Evolutionary conservation across 2,797 vertebrate genomes (phyloP).

Genomic region (Eospalax fontanierii): DNA sequence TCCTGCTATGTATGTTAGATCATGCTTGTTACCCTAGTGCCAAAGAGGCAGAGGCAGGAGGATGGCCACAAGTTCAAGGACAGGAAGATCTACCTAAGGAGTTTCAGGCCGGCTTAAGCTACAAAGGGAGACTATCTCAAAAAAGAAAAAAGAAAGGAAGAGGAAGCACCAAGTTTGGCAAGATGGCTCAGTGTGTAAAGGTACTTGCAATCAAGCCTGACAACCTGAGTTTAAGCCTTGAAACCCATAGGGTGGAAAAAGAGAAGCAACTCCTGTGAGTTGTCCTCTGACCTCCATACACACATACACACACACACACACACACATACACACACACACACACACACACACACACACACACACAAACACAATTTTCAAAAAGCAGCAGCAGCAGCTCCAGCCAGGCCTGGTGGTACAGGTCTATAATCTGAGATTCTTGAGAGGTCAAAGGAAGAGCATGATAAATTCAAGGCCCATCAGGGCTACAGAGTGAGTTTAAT

Average conservation of each 20-base stretch:
- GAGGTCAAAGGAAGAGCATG: neutral
- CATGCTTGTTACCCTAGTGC: neutral
- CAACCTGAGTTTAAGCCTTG: neutral
- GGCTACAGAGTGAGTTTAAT: neutral
- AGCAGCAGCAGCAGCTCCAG: neutral
- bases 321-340: too few relatives aligned
- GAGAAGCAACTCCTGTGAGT: neutral
- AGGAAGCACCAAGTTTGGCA: too few relatives aligned
- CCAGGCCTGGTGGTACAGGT: neutral
- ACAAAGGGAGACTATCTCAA: neutral
- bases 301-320: too few relatives aligned
- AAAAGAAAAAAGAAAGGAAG: too few relatives aligned
- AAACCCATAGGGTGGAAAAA: neutral
- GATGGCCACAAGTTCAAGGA: neutral
- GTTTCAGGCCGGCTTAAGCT: neutral
- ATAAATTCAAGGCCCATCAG: too few relatives aligned
- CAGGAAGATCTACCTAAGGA: too few relatives aligned
- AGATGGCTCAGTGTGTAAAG: too few relatives aligned
- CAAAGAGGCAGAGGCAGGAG: too few relatives aligned
- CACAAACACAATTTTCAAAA: neutral
- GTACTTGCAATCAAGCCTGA: too few relatives aligned
- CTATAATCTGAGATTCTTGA: neutral
- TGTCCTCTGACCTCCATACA: neutral
- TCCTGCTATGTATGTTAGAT: neutral
- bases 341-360: neutral